Base-by-base conservation (phyloP, 2,888 invertebrate species). In the Pecten maximus region DNA sequence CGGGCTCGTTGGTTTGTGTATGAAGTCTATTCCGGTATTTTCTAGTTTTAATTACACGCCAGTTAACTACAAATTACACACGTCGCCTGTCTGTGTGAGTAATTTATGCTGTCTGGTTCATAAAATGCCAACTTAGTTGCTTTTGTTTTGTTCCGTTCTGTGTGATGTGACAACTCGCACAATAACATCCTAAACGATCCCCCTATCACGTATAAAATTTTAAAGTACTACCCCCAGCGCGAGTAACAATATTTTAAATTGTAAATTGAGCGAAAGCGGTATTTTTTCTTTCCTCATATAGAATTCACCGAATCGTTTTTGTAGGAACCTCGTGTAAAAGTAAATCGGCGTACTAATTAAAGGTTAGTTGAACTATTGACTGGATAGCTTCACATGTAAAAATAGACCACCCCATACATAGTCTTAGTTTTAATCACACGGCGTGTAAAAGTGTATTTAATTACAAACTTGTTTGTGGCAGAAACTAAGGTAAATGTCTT, bases 261-360 rank as follows among this genome's bases (percentile, higher is more conserved):
- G 28, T 74, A 74, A 74, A 74, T 74, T 74, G 74, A 74, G 74
- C 74, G 74, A 23, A 60, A 74, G 74, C n/a, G 8, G 35, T 35
- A 35, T 74, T 74, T 74, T 74, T 74, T 0, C 74, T 74, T 74
- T 74, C 74, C 74, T 1, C 74, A 74, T 74, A 35, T 74, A 74
- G 74, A 74, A 74, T 1, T 6, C 10, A 15, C 74, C 74, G 74
- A 74, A 35, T 35, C 74, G 23, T 6, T 6, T 74, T 0, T 74
- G 74, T 74, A 74, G 74, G 1, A 10, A 35, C 50, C 35, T 35
- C 35, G 74, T 74, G 28, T 16, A 74, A 74, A 74, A 35, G 74
- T 74, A 74, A 74, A 35, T 74, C 74, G 35, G 23, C 28, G 6
- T 15, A 35, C 35, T 74, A 74, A 74, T 74, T 74, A 74, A 35